A percentile compares a stretch with the other conserved stretches of the same genome.
Conservation (phyloP, 2,888 invertebrate genomes). For the Tuberolachnus salignus region DNA sequence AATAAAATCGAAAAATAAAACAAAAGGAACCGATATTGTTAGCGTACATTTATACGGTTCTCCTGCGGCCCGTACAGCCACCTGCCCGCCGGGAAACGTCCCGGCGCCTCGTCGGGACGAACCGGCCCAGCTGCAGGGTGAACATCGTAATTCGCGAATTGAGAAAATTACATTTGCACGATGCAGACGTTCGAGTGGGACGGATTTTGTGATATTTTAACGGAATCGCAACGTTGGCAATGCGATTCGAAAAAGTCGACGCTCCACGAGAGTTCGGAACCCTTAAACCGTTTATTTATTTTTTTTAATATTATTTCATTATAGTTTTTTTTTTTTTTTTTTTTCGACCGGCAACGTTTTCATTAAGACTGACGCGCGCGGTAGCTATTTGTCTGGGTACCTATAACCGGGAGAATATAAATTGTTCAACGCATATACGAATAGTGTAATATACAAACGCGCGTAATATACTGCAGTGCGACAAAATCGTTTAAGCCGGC, state of each 20-base stretch:
- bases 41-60: no score
- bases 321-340: conserved; percentile 6
- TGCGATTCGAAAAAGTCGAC: conserved; percentile 14
- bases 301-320: not conserved
- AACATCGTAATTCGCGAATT: no score
- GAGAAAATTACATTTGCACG: no score
- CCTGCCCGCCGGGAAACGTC: no score
- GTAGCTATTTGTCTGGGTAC: conserved; percentile 13
- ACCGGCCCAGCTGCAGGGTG: no score
- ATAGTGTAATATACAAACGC: no score
- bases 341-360: conserved; percentile 20
- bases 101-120: no score
- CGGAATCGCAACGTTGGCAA: not conserved
- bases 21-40: no score
- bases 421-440: conserved; percentile 11
- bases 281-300: conserved; percentile 8
- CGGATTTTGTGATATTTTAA: conserved; percentile 6
- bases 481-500: conserved; percentile 13
- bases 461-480: conserved; percentile 23
- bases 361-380: conserved; percentile 39
- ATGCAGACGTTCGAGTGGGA: not conserved
- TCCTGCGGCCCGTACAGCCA: no score
- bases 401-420: not conserved
- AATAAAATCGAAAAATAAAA: no score
- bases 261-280: not conserved